Base-by-base conservation (phyloP, 2,113 vertebrate genomes). In the Caranx ignobilis region DNA sequence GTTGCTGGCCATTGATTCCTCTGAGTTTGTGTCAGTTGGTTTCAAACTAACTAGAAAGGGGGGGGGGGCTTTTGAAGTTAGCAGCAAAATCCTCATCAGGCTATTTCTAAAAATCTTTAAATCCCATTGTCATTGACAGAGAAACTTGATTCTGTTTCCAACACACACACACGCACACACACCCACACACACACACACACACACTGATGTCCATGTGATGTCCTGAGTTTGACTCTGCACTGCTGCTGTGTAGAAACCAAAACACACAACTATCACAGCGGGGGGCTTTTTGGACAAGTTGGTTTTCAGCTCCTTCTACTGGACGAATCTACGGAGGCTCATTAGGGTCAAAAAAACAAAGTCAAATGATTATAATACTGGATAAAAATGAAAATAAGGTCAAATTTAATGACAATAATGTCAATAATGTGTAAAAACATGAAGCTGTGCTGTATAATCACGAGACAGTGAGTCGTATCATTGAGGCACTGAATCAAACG, bases 161-260 rank as follows among this genome's bases (percentile, higher is more conserved):
- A 47, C 37, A 19, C 32, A 26, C 31, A 15, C 16, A 48, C 66
- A 35, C 67, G 26, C 57, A 34, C 56, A 35, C 43, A 48, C 43
- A 34, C 45, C n/a, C 43, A 37, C 55, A 32, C 39, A 45, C 56
- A 15, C 56, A 37, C 18, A 18, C 32, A 21, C 26, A 19, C n/a
- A 48, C 66, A 55, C 67, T 9, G 19, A n/a, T 39, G n/a, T 72
- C 41, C 41, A 39, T 72, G 18, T 26, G 35, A 67, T 34, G 50
- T 75, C 82, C 59, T 75, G 76, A 80, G 54, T 71, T 71, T n/a
- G 68, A 73, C 56, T 59, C 32, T 39, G 16, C 11, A 34, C 26
- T 6, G 41, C 50, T 15, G 31, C 39, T 32, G 6, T 72, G 39
- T 47, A 45, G 54, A 61, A 16, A 61, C 5, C 59, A 65, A 52